Conservation (phyloP, 2,888 invertebrate species). For the Cerceris rybyensis region DNA sequence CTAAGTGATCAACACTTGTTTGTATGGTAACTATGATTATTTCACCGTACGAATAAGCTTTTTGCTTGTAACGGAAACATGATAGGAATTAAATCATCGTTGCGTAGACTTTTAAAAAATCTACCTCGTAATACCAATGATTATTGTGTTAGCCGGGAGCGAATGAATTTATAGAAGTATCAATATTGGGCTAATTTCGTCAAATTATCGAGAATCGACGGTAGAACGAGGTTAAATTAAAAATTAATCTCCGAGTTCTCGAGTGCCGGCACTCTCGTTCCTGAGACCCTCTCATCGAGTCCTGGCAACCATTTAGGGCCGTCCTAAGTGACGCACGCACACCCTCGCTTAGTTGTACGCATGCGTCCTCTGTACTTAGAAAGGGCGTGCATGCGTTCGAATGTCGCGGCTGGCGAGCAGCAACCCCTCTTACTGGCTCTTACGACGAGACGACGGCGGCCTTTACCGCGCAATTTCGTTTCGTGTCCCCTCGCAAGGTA, state of each 20-base stretch:
- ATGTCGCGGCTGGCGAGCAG: slow-evolving; percentile 41
- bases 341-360: slow-evolving; percentile 18
- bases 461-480: slow-evolving; percentile 58
- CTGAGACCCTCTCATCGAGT: slow-evolving; percentile 4
- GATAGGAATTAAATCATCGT: no score
- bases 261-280: not conserved
- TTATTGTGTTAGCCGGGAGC: no score
- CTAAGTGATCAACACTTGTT: not conserved
- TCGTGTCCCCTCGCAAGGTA: slow-evolving; percentile 47
- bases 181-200: no score
- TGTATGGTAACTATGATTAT: not conserved
- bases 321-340: slow-evolving; percentile 40
- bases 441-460: slow-evolving; percentile 49
- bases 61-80: no score
- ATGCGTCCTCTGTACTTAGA: slow-evolving; percentile 13
- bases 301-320: slow-evolving; percentile 50
- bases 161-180: no score
- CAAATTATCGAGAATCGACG: not conserved
- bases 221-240: not conserved
- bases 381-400: slow-evolving; percentile 36
- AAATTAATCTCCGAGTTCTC: not conserved
- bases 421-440: slow-evolving; percentile 44
- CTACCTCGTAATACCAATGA: no score
- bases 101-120: no score
- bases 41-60: no score